phyloP scores from a whole-genome alignment of 2,797 vertebrate genomes.

The Microctenopoma lineatum region DNA sequence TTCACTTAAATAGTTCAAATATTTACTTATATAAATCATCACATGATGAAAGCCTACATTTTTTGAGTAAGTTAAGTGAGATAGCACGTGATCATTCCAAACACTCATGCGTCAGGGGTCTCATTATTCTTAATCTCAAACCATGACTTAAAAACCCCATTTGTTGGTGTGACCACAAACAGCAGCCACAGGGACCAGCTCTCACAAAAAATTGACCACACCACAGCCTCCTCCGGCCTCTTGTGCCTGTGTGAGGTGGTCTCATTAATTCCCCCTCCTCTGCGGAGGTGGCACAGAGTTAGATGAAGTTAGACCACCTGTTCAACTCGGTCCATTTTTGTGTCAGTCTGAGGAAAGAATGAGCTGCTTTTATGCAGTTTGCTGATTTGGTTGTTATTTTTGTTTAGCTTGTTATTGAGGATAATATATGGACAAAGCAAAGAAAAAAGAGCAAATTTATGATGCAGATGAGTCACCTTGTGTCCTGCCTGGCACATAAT shows the following conservation, averaged over 20 bases:
- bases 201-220: no score
- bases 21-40: no score
- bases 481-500: background rate
- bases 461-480: background rate
- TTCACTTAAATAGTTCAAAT: no score
- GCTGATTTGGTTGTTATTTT: constrained; percentile 33
- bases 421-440: background rate
- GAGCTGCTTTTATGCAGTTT: constrained; percentile 14
- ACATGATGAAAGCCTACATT: no score
- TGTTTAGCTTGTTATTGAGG: constrained; percentile 4
- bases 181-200: constrained; percentile 6
- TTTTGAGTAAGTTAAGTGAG: no score
- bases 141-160: constrained; percentile 17
- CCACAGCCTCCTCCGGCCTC: constrained; percentile 9
- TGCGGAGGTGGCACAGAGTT: background rate
- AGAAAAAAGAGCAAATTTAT: background rate
- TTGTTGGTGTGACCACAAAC: constrained; percentile 16
- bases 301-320: constrained; percentile 42
- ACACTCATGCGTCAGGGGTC: background rate
- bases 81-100: no score
- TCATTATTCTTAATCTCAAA: constrained; percentile 15
- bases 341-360: constrained; percentile 26
- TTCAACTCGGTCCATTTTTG: constrained; percentile 18
- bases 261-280: constrained; percentile 28
- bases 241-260: constrained; percentile 7